Conservation (phyloP, 2,113 vertebrate genomes). For the Aptenodytes forsteri region DNA sequence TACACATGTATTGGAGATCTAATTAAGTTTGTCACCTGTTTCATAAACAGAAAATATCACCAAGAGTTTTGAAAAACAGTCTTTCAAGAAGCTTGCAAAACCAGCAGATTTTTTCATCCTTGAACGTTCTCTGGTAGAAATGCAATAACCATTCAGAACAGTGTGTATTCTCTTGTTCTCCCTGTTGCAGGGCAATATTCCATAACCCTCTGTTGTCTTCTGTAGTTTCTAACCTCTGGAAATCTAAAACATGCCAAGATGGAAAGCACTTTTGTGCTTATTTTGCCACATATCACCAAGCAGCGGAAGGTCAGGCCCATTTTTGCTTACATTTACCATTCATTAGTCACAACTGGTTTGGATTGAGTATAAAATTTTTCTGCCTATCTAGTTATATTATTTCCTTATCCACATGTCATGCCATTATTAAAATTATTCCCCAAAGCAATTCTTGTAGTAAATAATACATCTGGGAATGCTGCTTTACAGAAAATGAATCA, state of each 20-base stretch:
- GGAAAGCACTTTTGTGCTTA: neutral
- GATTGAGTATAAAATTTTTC: neutral
- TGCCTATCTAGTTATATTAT: neutral
- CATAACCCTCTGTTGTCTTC: neutral
- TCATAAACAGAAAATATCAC: neutral
- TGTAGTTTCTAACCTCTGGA: neutral
- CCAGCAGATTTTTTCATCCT: neutral
- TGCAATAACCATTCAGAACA: neutral
- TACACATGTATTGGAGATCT: neutral
- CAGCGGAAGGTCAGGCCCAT: neutral
- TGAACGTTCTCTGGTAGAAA: neutral
- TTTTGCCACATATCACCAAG: neutral
- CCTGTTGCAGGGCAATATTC: neutral
- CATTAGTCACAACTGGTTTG: neutral
- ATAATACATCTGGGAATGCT: neutral
- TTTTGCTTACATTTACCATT: conserved; percentile 22
- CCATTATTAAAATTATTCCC: conserved; percentile 10
- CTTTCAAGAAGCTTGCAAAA: neutral
- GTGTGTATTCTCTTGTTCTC: neutral
- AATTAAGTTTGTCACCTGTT: neutral
- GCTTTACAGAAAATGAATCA: neutral
- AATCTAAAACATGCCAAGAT: neutral
- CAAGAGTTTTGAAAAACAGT: neutral
- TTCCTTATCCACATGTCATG: neutral
- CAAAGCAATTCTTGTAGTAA: neutral